Conservation (phyloP, 1,140 invertebrate species). For the Drosophila ananassae region DNA sequence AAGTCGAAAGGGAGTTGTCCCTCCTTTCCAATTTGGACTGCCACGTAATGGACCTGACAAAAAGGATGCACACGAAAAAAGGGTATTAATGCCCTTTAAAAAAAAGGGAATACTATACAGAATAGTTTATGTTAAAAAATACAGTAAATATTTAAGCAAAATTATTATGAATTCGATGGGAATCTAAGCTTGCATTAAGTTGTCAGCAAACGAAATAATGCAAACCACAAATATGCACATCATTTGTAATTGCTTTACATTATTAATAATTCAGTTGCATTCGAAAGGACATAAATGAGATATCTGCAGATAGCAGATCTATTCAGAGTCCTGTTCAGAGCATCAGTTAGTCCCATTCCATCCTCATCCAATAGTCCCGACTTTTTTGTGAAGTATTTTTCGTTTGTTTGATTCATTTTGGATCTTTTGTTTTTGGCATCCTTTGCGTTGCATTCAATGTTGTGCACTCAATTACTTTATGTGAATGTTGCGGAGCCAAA, state of each 20-base stretch:
- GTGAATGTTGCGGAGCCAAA: conserved; percentile 57
- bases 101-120: conserved; percentile 9
- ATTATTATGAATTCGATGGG: background rate
- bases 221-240: background rate
- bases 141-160: background rate
- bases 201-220: background rate
- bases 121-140: background rate
- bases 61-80: conserved; percentile 31
- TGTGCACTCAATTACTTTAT: conserved; percentile 72
- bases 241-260: background rate
- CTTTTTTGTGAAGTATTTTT: conserved; percentile 14
- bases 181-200: conserved; percentile 4
- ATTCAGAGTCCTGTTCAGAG: background rate
- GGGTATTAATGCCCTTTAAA: conserved; percentile 18
- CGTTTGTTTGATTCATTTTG: conserved; percentile 44
- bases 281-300: too few relatives aligned
- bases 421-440: conserved; percentile 37
- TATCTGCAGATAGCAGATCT: background rate
- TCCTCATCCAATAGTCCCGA: background rate
- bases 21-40: conserved; percentile 46
- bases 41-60: conserved; percentile 42
- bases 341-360: background rate
- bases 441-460: conserved; percentile 58
- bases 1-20: conserved; percentile 18
- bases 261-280: background rate